Evolutionary conservation across 2,888 invertebrate genomes (phyloP).

Genomic region (Eupithecia subumbrata): DNA sequence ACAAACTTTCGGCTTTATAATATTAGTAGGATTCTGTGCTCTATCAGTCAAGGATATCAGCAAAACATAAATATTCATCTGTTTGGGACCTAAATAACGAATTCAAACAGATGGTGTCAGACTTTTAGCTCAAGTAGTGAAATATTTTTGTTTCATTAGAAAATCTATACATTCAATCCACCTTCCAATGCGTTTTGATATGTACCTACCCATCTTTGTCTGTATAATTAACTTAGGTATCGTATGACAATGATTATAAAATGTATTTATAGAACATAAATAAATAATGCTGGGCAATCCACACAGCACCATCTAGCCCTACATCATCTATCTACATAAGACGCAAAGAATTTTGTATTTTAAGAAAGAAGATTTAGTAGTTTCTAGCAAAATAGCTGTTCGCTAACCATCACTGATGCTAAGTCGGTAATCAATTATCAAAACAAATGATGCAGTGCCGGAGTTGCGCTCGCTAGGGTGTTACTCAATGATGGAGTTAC

Average conservation of each 20-base stretch:
- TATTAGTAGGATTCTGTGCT: too few relatives aligned
- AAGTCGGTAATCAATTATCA: conserved; percentile 26
- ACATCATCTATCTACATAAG: too few relatives aligned
- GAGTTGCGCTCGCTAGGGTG: conserved; percentile 48
- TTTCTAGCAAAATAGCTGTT: neutral
- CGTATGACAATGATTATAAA: neutral
- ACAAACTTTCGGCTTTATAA: too few relatives aligned
- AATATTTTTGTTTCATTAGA: neutral
- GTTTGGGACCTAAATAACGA: neutral
- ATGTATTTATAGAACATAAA: neutral
- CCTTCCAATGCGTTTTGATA: neutral
- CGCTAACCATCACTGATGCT: neutral
- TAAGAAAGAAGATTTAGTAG: neutral
- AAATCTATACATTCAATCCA: neutral
- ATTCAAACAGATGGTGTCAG: neutral
- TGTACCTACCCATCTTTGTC: neutral
- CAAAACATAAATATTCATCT: neutral
- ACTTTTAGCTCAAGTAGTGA: neutral
- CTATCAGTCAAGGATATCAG: neutral
- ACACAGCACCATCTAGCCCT: too few relatives aligned
- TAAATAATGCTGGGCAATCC: too few relatives aligned
- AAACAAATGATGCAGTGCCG: conserved; percentile 58
- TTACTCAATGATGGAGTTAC: conserved; percentile 73
- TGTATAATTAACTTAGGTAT: neutral
- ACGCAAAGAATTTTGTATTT: neutral